These are phyloP conservation scores for Apocrypta bakeri DNA, from an alignment of 1,140 invertebrate genomes.

Conservation along the genomic window DNA sequence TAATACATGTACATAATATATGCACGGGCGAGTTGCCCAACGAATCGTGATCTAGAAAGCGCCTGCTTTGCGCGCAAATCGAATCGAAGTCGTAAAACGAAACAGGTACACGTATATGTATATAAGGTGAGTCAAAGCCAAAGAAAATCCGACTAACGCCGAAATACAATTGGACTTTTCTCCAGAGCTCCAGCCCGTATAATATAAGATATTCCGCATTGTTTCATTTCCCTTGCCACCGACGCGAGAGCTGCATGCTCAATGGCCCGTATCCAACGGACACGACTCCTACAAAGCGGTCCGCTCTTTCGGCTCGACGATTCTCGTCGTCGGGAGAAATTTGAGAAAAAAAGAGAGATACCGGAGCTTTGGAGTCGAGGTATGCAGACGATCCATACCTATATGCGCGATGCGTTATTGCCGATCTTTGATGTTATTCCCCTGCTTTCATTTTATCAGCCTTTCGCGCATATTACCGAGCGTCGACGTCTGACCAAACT, in stretches of 20 bases:
- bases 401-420: too few relatives aligned
- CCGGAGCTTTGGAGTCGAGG: neutral
- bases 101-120: neutral
- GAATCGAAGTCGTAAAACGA: conserved; percentile 15
- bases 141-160: conserved; percentile 19
- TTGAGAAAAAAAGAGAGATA: neutral
- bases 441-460: neutral
- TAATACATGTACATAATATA: neutral
- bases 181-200: conserved; percentile 51
- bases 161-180: conserved; percentile 58
- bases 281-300: neutral
- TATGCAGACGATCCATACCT: too few relatives aligned
- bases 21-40: conserved; percentile 15
- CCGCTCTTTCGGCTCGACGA: neutral
- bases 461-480: neutral
- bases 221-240: conserved; percentile 57
- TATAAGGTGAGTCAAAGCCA: neutral
- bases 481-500: conserved; percentile 22
- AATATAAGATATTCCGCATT: conserved; percentile 65
- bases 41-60: conserved; percentile 22
- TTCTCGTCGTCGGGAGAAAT: neutral
- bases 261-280: conserved; percentile 67
- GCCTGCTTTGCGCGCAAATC: conserved; percentile 13
- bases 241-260: conserved; percentile 23
- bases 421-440: neutral